Evolutionary conservation across 2,113 vertebrate genomes (phyloP).

Genomic region (Puntigrus tetrazona): DNA sequence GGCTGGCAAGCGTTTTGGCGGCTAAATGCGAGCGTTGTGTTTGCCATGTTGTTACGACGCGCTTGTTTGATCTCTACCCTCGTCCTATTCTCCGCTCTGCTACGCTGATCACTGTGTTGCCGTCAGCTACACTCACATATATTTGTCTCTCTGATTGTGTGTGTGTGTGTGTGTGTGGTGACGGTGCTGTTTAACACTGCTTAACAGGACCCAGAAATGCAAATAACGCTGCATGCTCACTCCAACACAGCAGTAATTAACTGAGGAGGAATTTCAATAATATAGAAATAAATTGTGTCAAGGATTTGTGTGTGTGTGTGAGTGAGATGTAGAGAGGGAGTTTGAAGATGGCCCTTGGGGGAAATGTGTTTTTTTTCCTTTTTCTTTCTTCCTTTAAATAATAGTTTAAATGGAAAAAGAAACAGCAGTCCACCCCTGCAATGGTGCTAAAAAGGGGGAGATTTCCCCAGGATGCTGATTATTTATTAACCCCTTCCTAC

Average conservation of each 20-base stretch:
- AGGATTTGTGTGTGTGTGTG: conserved; percentile 52
- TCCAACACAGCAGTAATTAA: conserved; percentile 63
- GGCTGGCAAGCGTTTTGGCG: conserved; percentile 41
- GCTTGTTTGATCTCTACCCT: conserved; percentile 65
- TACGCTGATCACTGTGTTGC: conserved; percentile 57
- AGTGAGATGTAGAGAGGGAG: conserved; percentile 29
- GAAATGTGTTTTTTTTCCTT: conserved; percentile 39
- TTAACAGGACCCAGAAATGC: conserved; percentile 59
- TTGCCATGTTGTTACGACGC: conserved; percentile 48
- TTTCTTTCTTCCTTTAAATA: conserved; percentile 53
- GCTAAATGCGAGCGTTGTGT: conserved; percentile 49
- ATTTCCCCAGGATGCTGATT: not conserved
- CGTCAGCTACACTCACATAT: conserved; percentile 52
- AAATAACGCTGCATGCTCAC: conserved; percentile 56
- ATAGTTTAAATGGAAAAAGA: conserved; percentile 53
- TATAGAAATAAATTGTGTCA: conserved; percentile 66
- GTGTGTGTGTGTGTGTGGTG: conserved; percentile 31
- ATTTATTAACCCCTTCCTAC: conserved; percentile 14
- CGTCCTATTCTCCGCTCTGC: conserved; percentile 47
- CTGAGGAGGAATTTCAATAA: conserved; percentile 59
- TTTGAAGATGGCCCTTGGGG: conserved; percentile 48
- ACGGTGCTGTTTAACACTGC: conserved; percentile 58
- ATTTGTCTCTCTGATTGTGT: conserved; percentile 24
- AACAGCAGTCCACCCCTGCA: conserved; percentile 33
- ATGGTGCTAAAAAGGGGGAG: conserved; percentile 40